These are phyloP conservation scores for Platygyra sinensis DNA, from an alignment of 64 coral and sea anemone species.

Conservation along the genomic window DNA sequence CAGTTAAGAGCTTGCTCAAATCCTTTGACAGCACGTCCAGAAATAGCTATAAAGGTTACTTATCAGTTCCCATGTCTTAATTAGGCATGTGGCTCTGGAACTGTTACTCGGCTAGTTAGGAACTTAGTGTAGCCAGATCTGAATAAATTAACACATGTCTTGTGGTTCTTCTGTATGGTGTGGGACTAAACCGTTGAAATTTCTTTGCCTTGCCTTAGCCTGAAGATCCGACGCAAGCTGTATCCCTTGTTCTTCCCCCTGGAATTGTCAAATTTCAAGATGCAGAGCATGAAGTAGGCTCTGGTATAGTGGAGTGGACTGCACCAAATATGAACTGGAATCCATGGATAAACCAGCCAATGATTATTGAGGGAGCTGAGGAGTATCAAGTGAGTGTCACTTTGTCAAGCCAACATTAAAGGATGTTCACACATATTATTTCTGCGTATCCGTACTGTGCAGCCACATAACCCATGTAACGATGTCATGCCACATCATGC, in stretches of 20 bases:
- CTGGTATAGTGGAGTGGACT: constrained; percentile 85
- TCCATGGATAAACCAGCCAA: constrained; percentile 92
- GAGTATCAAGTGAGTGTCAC: constrained; percentile 73
- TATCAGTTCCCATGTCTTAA: too few relatives aligned
- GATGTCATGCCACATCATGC: too few relatives aligned
- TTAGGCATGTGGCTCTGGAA: too few relatives aligned
- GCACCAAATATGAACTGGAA: constrained; percentile 89
- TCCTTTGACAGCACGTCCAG: too few relatives aligned
- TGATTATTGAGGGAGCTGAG: constrained; percentile 90
- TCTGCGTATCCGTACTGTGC: background rate
- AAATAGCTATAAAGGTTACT: too few relatives aligned
- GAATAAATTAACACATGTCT: too few relatives aligned
- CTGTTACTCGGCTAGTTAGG: too few relatives aligned
- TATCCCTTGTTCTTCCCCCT: constrained; percentile 73
- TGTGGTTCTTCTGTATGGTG: too few relatives aligned
- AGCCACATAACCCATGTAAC: too few relatives aligned
- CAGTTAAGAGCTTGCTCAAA: too few relatives aligned
- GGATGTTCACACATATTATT: background rate
- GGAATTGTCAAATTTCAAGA: constrained; percentile 86
- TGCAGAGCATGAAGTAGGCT: constrained; percentile 38
- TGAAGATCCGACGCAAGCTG: constrained; percentile 50
- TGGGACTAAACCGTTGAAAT: background rate
- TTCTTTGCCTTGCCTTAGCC: constrained; percentile 19
- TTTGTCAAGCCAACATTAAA: too few relatives aligned
- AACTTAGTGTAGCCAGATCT: too few relatives aligned